phyloP scores from a whole-genome alignment of 2,888 invertebrate genomes.

The Tanytarsus gracilentus region DNA sequence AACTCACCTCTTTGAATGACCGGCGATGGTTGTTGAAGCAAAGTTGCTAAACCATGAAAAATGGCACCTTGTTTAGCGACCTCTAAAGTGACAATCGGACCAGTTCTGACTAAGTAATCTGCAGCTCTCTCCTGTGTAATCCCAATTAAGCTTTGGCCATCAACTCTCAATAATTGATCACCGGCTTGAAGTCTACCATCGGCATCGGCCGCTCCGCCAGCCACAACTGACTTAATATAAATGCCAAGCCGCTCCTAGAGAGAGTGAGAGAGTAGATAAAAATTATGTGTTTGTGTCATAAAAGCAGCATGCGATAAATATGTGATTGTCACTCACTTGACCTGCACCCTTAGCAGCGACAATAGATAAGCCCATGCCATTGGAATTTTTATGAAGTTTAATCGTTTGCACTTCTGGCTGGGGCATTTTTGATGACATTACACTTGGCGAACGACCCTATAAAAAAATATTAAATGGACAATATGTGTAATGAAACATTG shows the following conservation, averaged over 20 bases:
- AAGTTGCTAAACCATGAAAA: conserved; percentile 88
- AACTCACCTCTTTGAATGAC: conserved; percentile 62
- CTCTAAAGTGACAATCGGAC: conserved; percentile 85
- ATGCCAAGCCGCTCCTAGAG: conserved; percentile 71
- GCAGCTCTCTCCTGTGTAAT: conserved; percentile 85
- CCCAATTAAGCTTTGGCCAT: conserved; percentile 88
- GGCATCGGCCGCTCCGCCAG: conserved; percentile 83
- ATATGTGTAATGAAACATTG: conserved; percentile 11
- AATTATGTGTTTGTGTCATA: not conserved
- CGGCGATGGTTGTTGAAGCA: conserved; percentile 85
- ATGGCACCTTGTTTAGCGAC: conserved; percentile 95
- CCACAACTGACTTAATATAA: conserved; percentile 97
- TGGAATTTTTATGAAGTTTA: conserved; percentile 85
- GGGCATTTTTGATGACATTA: conserved; percentile 52
- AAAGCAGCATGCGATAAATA: not conserved
- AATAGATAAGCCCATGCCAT: conserved; percentile 97
- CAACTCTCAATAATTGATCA: conserved; percentile 93
- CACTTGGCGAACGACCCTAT: conserved; percentile 56
- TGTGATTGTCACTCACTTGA: conserved; percentile 40
- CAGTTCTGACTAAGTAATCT: conserved; percentile 88
- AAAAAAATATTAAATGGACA: conserved; percentile 25
- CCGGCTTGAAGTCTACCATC: conserved; percentile 94
- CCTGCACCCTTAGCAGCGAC: conserved; percentile 91
- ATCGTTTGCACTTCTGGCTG: conserved; percentile 75
- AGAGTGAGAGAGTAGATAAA: not conserved